Percentiles rank a stretch among this genome's conserved stretches.
Evolutionary conservation across 1,140 invertebrate genomes (phyloP).

Genomic region (Bombus waltoni): DNA sequence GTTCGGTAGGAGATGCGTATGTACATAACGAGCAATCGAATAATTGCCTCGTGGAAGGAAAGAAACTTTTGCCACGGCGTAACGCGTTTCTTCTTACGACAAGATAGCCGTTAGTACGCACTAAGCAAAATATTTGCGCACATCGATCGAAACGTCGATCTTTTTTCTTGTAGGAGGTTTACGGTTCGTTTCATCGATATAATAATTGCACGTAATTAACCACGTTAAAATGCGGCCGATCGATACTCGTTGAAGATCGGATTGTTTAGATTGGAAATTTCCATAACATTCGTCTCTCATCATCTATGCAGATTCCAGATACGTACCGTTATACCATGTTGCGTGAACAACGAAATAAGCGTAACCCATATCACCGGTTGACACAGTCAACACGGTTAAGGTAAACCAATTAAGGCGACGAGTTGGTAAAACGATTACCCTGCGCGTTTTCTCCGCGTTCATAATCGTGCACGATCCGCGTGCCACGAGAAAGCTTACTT

Average conservation of each 20-base stretch:
- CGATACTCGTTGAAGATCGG: neutral
- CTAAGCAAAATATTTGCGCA: too few relatives aligned
- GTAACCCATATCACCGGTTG: constrained; percentile 12
- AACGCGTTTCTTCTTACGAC: too few relatives aligned
- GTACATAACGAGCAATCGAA: too few relatives aligned
- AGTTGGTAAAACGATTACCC: constrained; percentile 18
- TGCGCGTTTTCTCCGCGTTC: neutral
- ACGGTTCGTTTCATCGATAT: neutral
- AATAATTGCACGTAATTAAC: neutral
- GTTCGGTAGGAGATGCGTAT: too few relatives aligned
- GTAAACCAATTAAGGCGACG: constrained; percentile 38
- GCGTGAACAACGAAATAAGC: constrained; percentile 4
- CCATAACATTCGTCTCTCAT: constrained; percentile 18
- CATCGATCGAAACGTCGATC: neutral
- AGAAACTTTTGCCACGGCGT: too few relatives aligned
- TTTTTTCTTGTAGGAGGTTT: neutral
- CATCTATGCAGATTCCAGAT: constrained; percentile 23
- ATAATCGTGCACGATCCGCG: neutral
- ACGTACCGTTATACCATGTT: neutral
- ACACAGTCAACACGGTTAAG: constrained; percentile 9
- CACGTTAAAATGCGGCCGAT: constrained; percentile 10
- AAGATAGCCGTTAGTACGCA: too few relatives aligned
- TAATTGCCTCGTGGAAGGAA: too few relatives aligned
- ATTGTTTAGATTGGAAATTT: constrained; percentile 16
- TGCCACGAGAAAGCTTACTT: too few relatives aligned